phyloP scores from a whole-genome alignment of 2,797 vertebrate species.

The Anisognathus igniventris region DNA sequence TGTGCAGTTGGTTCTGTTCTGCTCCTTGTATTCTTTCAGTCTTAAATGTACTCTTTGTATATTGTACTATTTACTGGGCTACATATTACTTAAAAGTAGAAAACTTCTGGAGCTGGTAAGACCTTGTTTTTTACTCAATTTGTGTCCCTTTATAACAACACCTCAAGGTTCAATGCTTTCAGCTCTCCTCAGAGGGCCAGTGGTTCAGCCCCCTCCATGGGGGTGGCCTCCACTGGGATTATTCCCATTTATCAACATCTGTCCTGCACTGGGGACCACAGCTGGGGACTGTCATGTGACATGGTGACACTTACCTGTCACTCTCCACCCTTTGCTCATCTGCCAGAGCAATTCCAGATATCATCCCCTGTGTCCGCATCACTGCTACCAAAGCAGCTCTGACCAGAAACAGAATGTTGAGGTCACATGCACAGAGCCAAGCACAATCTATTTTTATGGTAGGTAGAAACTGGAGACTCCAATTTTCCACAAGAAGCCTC shows the following conservation, averaged over 20 bases:
- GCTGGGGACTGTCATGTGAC: fast-evolving
- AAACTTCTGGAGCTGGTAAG: neutral
- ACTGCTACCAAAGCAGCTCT: neutral
- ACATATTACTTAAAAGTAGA: neutral
- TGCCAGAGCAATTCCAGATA: neutral
- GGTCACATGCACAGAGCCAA: neutral
- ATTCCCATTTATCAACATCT: neutral
- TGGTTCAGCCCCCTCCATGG: neutral
- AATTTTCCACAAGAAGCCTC: neutral
- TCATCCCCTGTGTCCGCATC: neutral
- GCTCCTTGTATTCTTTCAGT: neutral
- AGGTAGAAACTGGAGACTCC: neutral
- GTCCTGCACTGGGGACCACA: neutral
- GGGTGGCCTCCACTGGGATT: neutral
- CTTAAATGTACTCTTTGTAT: neutral
- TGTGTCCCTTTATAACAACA: neutral
- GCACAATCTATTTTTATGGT: neutral
- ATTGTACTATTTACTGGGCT: neutral
- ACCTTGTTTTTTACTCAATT: neutral
- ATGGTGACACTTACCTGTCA: neutral
- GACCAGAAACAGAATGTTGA: neutral
- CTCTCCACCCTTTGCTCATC: neutral
- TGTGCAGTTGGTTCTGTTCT: neutral
- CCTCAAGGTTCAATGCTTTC: neutral
- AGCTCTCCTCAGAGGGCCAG: neutral